Evolutionary conservation across 2,797 vertebrate genomes (phyloP).

Genomic region (Xiphorhynchus erythropygius): DNA sequence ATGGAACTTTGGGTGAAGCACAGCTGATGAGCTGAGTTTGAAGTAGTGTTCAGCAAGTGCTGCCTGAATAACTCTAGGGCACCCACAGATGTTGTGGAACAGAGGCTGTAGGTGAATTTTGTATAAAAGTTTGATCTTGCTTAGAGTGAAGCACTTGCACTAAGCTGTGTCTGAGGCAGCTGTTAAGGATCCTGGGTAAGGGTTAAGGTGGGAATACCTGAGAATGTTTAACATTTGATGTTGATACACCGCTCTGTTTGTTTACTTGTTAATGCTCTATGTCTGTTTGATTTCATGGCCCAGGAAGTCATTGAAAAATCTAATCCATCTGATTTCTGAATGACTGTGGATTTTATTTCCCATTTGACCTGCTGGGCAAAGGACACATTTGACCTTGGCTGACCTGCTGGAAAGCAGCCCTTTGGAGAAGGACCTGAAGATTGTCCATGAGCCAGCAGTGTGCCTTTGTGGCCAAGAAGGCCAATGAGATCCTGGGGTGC

Average conservation of each 20-base stretch:
- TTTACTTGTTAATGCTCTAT: not conserved
- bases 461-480: not conserved
- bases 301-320: not conserved
- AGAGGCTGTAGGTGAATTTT: not conserved
- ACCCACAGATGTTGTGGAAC: not conserved
- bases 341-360: not conserved
- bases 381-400: not conserved
- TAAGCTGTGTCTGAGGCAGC: not conserved
- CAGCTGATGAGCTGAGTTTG: not conserved
- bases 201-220: not conserved
- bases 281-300: not conserved
- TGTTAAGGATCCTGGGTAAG: not conserved
- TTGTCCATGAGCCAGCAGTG: not conserved
- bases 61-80: not conserved
- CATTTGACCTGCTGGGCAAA: not conserved
- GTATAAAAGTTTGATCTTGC: not conserved
- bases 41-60: not conserved
- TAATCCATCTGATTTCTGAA: not conserved
- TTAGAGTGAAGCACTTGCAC: not conserved
- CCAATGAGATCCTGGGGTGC: not conserved
- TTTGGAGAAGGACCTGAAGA: not conserved
- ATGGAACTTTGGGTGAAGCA: not conserved
- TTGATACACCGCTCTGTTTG: accelerated
- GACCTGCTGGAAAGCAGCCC: not conserved
- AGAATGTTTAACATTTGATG: not conserved